Base-by-base conservation (phyloP, 1,140 invertebrate species). In the Diachasmimorpha longicaudata region DNA sequence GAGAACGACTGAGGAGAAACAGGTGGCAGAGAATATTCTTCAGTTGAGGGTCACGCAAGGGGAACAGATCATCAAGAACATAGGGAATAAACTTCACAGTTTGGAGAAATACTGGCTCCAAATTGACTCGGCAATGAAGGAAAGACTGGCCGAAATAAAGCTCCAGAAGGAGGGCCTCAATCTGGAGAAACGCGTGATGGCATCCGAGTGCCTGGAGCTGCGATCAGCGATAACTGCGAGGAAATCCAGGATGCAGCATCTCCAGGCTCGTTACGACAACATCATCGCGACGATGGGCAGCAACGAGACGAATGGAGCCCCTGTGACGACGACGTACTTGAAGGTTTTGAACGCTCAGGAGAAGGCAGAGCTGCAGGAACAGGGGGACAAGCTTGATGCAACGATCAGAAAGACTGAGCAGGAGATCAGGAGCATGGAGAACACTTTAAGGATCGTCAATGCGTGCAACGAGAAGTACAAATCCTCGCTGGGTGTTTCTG, bases 341-440 rank as follows among this genome's bases (percentile, higher is more conserved):
- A 93, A 93, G 84, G 91, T 94, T 44, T 93, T 93, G 88, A 90
- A 89, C 74, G 92, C 92, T 0, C 93, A 93, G 85, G 93, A 94
- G 77, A 92, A 91, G 52, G 91, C 91, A 48, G 88, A 93, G 77
- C 81, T 95, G 19, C 92, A 93, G 80, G 90, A 93, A 81, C 90
- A 92, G 79, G 94, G 94, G n/a, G 93, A 94, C 79, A 85, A 91
- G 58, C 86, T 95, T 76, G 94, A 95, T 83, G 89, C 88, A 2
- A 90, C 92, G 68, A 93, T 95, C 16, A 85, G 89, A 77, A 92
- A 91, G 80, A 90, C 91, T 21, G 94, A 95, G 86, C 87, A 91
- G 37, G 94, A 95, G 84, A 93, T 95, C 75, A 87, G 91, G 19
- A 93, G 93, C 37, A 92, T 95, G 87, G 94, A 95, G 84, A 94